Evolutionary conservation across 1,140 invertebrate species (phyloP).

Genomic region (Zaprionus africanus): DNA sequence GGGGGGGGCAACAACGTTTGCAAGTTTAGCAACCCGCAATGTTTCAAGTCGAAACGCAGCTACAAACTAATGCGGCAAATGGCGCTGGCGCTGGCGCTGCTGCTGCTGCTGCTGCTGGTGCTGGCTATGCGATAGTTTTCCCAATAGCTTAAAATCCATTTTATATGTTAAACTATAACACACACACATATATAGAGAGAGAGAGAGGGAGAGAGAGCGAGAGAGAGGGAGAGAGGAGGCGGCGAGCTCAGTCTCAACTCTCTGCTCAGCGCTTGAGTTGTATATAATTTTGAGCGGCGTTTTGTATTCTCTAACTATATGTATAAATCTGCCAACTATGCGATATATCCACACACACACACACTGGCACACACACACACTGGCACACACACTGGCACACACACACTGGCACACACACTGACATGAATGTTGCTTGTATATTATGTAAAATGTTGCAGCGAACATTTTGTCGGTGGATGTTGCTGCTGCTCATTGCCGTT

Average conservation of each 20-base stretch:
- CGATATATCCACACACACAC: constrained; percentile 34
- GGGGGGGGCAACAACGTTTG: constrained; percentile 4
- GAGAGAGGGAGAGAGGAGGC: background rate
- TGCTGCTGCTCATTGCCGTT: constrained; percentile 22
- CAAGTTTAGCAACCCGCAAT: constrained; percentile 47
- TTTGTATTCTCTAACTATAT: constrained; percentile 61
- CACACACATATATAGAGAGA: constrained; percentile 5
- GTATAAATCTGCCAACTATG: constrained; percentile 63
- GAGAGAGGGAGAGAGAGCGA: background rate
- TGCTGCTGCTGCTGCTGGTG: background rate
- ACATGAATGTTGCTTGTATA: constrained; percentile 55
- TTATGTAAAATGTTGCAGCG: constrained; percentile 82
- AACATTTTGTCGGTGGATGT: constrained; percentile 53
- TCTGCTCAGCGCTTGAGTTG: constrained; percentile 35
- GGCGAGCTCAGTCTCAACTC: constrained; percentile 30
- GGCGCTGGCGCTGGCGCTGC: constrained; percentile 14
- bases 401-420: background rate
- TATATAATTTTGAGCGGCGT: constrained; percentile 65
- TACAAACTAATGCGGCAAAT: constrained; percentile 55
- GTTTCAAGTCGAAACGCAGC: constrained; percentile 54
- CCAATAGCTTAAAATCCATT: constrained; percentile 80
- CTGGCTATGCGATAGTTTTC: constrained; percentile 62
- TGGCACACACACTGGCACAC: constrained; percentile 1
- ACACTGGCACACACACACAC: background rate
- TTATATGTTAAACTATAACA: constrained; percentile 61